Base-by-base conservation (phyloP, 2,888 invertebrate species). In the Tenthredo amoena region DNA sequence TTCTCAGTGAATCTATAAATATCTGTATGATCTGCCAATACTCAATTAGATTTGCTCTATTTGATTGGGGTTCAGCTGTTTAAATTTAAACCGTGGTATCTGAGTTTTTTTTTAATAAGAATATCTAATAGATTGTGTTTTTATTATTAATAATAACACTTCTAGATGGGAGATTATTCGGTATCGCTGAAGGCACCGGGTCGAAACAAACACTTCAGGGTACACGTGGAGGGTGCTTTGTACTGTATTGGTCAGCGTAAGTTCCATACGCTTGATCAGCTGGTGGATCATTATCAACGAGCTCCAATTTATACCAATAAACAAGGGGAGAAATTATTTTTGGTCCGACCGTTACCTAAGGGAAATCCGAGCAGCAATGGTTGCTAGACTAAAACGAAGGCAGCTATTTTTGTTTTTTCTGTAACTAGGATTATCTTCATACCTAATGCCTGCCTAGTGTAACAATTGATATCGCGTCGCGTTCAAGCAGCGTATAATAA, bases 271-370 rank as follows among this genome's bases (percentile, higher is more conserved):
- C 95, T 99, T 92, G 99, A 99, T 93, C 98, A 98, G 94, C 96
- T 99, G 90, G 99, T 99, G 90, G 97, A 98, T 93, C 99, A 99
- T 95, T 99, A 99, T 95, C 99, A 99, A 95, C 97, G 98, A 93
- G 99, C 99, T 91, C 99, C 99, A 90, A 99, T 99, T 93, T 99
- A 99, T 95, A 99, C 99, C 92, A 98, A 98, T 95, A 98, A 98
- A 94, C 98, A 98, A 94, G 99, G 99, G 90, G 99, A 99, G 95
- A 99, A 99, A 94, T 95, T 99, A 86, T 99, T 98, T 95, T 96
- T 99, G 90, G 98, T 99, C 92, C 97, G 99, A 91, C 97, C 99
- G 88, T 96, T 99, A 93, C 98, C 98, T 83, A 96, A 96, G 93
- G 94, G 94, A 88, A 93, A 92, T 88, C 90, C 92, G 71, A 92